Conservation (phyloP, 92 coral and sea anemone species). For the Porites cylindrica region DNA sequence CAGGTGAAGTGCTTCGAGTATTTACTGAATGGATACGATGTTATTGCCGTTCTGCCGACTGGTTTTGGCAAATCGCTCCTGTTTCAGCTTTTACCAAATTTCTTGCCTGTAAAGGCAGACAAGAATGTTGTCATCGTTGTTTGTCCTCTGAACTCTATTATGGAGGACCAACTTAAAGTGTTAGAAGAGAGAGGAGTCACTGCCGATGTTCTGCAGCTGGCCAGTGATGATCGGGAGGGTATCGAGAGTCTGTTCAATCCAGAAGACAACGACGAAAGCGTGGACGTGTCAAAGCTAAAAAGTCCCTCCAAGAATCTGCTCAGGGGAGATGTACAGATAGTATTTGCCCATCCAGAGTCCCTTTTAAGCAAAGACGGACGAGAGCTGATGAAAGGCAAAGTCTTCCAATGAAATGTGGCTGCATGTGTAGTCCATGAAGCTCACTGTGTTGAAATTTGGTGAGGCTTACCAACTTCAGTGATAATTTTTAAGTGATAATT, state of each 20-base stretch:
- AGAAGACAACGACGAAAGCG: not conserved
- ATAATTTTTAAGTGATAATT: no score
- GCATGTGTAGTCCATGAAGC: conserved; percentile 20
- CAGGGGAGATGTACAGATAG: not conserved
- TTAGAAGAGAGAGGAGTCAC: not conserved
- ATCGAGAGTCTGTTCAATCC: not conserved
- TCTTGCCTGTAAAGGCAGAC: not conserved
- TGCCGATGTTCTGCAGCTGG: not conserved
- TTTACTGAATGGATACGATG: not conserved
- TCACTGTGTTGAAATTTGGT: conserved; percentile 6
- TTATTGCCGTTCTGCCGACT: not conserved
- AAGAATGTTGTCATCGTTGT: not conserved
- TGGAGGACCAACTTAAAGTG: not conserved
- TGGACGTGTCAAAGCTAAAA: not conserved
- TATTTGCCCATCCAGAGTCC: not conserved
- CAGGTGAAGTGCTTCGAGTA: not conserved
- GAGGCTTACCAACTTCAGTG: no score
- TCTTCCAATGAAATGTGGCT: not conserved
- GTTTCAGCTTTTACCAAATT: not conserved
- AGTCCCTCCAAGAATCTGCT: not conserved
- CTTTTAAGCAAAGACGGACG: conserved; percentile 1
- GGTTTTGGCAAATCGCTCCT: conserved; percentile 15
- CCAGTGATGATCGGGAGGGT: not conserved
- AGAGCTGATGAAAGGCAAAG: not conserved
- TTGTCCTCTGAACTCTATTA: not conserved